Conservation (phyloP, 2,113 vertebrate genomes). For the Tetraodon nigroviridis region DNA sequence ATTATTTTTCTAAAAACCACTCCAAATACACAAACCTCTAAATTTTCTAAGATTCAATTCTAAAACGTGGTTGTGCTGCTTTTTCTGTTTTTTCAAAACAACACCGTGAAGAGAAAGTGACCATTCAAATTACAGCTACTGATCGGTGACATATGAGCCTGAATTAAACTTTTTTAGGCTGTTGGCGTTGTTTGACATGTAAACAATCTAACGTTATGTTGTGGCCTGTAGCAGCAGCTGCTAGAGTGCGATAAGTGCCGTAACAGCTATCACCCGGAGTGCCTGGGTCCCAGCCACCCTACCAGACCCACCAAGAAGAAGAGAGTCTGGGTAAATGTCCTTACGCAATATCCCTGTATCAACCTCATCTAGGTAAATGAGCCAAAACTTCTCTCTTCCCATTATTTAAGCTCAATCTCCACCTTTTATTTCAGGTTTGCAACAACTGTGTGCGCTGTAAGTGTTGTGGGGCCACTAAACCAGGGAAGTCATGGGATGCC, state of each 20-base stretch:
- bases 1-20: too few species aligned
- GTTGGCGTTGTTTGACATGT: not conserved
- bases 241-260: conserved; percentile 99
- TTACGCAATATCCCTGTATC: not conserved
- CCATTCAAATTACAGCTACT: too few species aligned
- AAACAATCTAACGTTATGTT: conserved; percentile 15
- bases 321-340: conserved; percentile 90
- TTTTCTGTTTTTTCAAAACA: conserved; percentile 1
- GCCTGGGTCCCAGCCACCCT: conserved; percentile 98
- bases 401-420: conserved; percentile 3
- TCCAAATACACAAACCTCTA: too few species aligned
- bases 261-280: conserved; percentile 99
- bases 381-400: conserved; percentile 25
- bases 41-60: too few species aligned
- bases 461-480: conserved; percentile 95
- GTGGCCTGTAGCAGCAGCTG: conserved; percentile 76
- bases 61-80: too few species aligned
- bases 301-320: conserved; percentile 97
- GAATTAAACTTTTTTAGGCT: not conserved
- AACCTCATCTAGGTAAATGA: conserved; percentile 5
- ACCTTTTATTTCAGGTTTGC: conserved; percentile 80
- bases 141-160: too few species aligned
- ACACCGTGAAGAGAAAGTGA: not conserved
- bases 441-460: conserved; percentile 97
- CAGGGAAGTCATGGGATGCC: conserved; percentile 96